A percentile compares a stretch with the other conserved stretches of the same genome.
Evolutionary conservation across 2,797 vertebrate species (phyloP).

Genomic region (Danio jaintianensis): DNA sequence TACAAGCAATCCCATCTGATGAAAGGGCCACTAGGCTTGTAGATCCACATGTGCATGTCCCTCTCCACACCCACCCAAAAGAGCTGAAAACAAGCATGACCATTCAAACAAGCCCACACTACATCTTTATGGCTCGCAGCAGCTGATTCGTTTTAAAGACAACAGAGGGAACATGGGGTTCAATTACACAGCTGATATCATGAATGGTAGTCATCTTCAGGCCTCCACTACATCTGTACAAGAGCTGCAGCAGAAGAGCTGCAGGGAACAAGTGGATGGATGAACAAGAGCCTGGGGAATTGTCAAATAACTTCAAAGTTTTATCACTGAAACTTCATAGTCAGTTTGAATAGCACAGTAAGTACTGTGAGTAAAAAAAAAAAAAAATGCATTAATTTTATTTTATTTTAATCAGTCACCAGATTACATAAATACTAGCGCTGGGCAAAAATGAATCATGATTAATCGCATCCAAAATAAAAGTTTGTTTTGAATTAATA

Average conservation of each 20-base stretch:
- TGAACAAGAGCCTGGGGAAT: background rate
- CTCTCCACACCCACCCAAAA: constrained; percentile 64
- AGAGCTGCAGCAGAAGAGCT: constrained; percentile 1
- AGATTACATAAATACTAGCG: too few species aligned
- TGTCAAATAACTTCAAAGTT: constrained; percentile 1
- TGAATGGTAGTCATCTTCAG: constrained; percentile 56
- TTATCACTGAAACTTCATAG: background rate
- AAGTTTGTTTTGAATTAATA: too few species aligned
- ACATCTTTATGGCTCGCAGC: constrained; percentile 73
- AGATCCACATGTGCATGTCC: constrained; percentile 69
- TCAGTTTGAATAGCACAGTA: too few species aligned
- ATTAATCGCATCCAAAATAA: too few species aligned
- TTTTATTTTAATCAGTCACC: background rate
- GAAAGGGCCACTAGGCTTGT: constrained; percentile 69
- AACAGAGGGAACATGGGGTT: constrained; percentile 67
- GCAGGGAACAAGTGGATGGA: background rate
- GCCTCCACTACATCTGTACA: constrained; percentile 7
- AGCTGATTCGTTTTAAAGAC: constrained; percentile 67
- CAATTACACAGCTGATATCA: constrained; percentile 72
- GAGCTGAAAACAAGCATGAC: constrained; percentile 68
- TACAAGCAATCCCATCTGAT: constrained; percentile 74
- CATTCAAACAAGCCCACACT: constrained; percentile 69
- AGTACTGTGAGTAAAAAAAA: too few species aligned
- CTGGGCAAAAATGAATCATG: too few species aligned
- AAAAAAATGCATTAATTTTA: background rate